Base-by-base conservation (phyloP, 2,113 vertebrate genomes). In the Sarotherodon lohbergeri region DNA sequence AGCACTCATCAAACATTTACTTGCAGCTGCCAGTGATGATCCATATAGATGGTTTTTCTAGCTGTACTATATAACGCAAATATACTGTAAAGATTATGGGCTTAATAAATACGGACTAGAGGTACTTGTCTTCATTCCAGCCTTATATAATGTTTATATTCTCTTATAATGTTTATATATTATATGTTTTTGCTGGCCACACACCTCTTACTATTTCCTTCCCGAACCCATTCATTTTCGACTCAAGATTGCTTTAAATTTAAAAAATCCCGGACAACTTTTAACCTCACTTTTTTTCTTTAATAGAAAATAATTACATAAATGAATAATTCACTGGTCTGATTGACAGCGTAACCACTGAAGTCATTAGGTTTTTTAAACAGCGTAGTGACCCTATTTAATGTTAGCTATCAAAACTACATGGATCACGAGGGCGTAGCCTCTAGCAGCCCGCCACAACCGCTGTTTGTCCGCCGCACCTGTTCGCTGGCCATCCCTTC, bases 381-480 rank as follows among this genome's bases (percentile, higher is more conserved):
- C 43, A 52, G 73, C 9, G 13, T 76, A 34, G 16, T 32, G 73
- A 80, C 10, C 17, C 48, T 22, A 52, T 36, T 59, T 81, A 4
- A 80, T 56, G 78, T 56, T 24, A 24, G 55, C 39, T 78, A 78
- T 52, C 27, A 78, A 13, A 88, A 82, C 46, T n/a, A 22, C 16
- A 17, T 27, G 71, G 48, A 22, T 7, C 24, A n/a, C 12, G 81
- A 68, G 81, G 81, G 63, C 57, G 85, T 68, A 63, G 79, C 22
- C 50, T 80, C 32, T 12, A 32, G 13, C 48, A 19, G 13, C 24
- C 13, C 34, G 22, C 24, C 83, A 24, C 32, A 52, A 63, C 73
- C 4, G 71, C 79, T 3, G 27, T 63, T 80, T 50, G 12, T 36
- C 82, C 66, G 11, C 13, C 10, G 68, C 84, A 90, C 78, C 83